phyloP scores from a whole-genome alignment of 2,888 invertebrate genomes.

The Linnaemya tessellans region DNA sequence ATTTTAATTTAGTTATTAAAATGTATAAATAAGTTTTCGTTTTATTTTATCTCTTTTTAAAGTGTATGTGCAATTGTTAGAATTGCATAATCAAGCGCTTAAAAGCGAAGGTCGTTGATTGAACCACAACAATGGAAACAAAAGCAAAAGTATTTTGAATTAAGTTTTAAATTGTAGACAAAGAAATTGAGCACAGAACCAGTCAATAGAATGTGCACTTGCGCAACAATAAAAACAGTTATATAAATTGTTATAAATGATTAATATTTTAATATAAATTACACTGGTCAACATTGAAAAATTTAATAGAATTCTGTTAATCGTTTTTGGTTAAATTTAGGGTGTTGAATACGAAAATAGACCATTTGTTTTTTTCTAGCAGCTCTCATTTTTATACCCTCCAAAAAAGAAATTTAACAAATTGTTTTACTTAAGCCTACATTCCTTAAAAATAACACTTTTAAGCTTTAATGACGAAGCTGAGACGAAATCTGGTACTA shows the following conservation, averaged over 20 bases:
- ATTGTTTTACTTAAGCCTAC: too few species aligned
- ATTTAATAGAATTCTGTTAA: too few species aligned
- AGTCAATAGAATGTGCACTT: background rate
- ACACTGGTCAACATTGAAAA: too few species aligned
- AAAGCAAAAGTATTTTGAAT: slow-evolving; percentile 18
- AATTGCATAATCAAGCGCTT: slow-evolving; percentile 43
- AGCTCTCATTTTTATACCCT: too few species aligned
- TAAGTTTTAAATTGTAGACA: slow-evolving; percentile 20
- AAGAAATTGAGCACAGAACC: background rate
- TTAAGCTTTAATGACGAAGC: too few species aligned
- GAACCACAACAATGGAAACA: slow-evolving; percentile 50
- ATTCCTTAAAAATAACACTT: too few species aligned
- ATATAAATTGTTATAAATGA: background rate
- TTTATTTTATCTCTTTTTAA: slow-evolving; percentile 30
- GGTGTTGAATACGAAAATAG: too few species aligned
- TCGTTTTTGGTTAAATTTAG: too few species aligned
- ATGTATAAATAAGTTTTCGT: slow-evolving; percentile 22
- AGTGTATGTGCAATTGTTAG: slow-evolving; percentile 3
- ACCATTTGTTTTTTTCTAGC: too few species aligned
- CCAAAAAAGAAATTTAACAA: too few species aligned
- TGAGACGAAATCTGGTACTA: too few species aligned
- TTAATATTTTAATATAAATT: too few species aligned
- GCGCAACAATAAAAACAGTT: background rate
- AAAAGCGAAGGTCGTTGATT: slow-evolving; percentile 56
- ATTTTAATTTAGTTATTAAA: slow-evolving; percentile 7